Base-by-base conservation (phyloP, 2,888 invertebrate species). In the Lapara coniferarum region DNA sequence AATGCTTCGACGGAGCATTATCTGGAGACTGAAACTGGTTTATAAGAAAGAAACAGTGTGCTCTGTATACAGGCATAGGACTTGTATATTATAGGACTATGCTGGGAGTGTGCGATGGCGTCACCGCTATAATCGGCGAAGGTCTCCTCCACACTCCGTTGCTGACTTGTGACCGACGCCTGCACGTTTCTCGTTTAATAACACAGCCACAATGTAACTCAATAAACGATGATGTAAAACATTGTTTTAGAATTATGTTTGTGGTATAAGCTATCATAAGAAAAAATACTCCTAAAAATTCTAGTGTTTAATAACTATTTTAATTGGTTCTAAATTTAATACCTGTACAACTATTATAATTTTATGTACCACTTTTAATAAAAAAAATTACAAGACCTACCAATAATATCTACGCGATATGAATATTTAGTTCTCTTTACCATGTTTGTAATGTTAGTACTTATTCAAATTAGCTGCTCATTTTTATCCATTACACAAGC, bases 121-220 rank as follows among this genome's bases (percentile, higher is more conserved):
- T 93, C 93, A 93, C 81, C 92, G 91, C 92, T 91, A 91, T 89
- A 88, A 86, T 79, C 85, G 85, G 80, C 85, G 87, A 90, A 91
- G 91, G 91, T 85, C 89, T 82, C 85, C 89, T 82, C 85, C 46
- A 19, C 19, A 19, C 19, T 63, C 59, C 79, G 76, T 74, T 76
- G 73, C 71, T 71, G 78, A 75, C 76, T 78, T 79, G 76, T 79
- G 78, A 77, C 75, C 77, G 75, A 77, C 78, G 82, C 77, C 77
- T 74, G 77, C 77, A 76, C 77, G 72, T 75, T 76, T 77, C 74
- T 72, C 78, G 76, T 70, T 74, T 75, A 73, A 77, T 74, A 77
- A 75, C 69, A 77, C 76, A 19, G 19, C 71, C 71, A 72, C 73
- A 72, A 69, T 74, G 70, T 75, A 77, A 79, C 77, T 78, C 71